These are phyloP conservation scores for Macropus fuliginosus DNA, from an alignment of 2,797 vertebrate species.

Conservation along the genomic window DNA sequence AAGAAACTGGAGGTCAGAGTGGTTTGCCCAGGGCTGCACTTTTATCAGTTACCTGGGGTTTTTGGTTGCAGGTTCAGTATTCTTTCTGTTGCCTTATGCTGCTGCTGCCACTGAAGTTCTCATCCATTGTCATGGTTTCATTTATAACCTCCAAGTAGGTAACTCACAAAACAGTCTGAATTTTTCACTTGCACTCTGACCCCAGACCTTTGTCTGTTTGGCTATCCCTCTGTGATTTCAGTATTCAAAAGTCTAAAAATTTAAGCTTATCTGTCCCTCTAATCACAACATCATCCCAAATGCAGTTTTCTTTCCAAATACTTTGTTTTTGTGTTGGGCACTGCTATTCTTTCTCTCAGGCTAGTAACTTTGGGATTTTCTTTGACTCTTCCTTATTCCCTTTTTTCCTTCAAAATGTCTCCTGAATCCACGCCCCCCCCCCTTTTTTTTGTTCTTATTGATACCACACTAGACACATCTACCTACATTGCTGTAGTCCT, in stretches of 20 bases:
- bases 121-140: background rate
- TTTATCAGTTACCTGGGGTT: background rate
- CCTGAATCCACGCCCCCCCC: background rate
- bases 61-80: background rate
- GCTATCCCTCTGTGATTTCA: background rate
- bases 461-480: background rate
- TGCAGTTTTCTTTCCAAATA: background rate
- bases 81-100: background rate
- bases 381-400: background rate
- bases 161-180: background rate
- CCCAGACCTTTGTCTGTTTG: background rate
- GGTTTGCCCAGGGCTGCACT: background rate
- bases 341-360: background rate
- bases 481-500: background rate
- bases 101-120: background rate
- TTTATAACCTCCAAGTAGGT: background rate
- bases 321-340: background rate
- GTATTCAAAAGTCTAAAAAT: background rate
- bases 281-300: background rate
- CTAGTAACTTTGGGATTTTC: background rate
- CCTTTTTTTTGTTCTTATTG: background rate
- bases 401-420: background rate
- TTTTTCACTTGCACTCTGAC: background rate
- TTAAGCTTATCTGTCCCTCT: background rate
- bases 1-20: background rate